Evolutionary conservation across 2,113 vertebrate genomes (phyloP), one percentile per base, ranked within the genome.

Genomic region (Tor tambroides): DNA sequence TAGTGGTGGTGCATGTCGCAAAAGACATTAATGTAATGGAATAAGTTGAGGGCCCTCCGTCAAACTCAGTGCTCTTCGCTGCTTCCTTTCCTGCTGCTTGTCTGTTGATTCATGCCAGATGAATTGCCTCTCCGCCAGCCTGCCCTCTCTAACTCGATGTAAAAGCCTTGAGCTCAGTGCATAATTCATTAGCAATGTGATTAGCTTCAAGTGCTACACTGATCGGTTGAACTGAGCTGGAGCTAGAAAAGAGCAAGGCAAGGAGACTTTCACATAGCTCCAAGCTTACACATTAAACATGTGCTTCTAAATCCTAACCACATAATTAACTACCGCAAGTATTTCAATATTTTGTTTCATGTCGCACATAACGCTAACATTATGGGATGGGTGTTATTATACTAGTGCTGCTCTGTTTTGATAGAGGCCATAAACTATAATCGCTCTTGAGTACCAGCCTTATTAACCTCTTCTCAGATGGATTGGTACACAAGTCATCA

Each of bases 401-500:
- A 28, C 61, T 65, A 14, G 21, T 30, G 56, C 61, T 46, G 35
- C 83, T 89, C 28, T 61, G 28, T 81, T 63, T 79, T 69, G 61
- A 88, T 72, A 51, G 80, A 89, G 86, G 88, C 54, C 43, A 78
- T 63, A 69, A 80, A 82, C 88, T 72, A 30, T 91, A 90, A 90
- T 91, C 85, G 71, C 84, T 69, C 75, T 85, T 90, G 88, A 91
- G 87, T 89, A 89, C 86, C 85, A 88, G 88, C 75, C 84, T 90
- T 91, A 90, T 89, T 91, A 90, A 88, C 88, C 91, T 87, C 80
- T 85, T 87, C 88, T 90, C 87, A 75, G 77, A 87, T 87, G 87
- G 84, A 89, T 87, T 89, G 87, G 85, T 91, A 89, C 87, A 91
- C 89, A 90, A 90, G 87, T 91, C 85, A 90, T 90, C 88, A 88